phyloP scores from a whole-genome alignment of 2,888 invertebrate genomes.

The Nineta flava region DNA sequence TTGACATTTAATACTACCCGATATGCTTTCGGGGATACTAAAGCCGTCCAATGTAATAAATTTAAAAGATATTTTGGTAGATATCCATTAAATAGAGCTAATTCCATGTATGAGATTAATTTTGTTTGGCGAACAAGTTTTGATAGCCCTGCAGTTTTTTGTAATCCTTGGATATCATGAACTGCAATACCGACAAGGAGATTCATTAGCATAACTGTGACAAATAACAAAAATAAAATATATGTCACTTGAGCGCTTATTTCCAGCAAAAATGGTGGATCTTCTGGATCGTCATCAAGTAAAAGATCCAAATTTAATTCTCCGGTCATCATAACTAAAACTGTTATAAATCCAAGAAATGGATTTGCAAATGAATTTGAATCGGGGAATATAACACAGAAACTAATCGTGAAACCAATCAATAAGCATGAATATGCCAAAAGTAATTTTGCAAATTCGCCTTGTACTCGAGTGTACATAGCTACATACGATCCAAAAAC shows the following conservation, averaged over 20 bases:
- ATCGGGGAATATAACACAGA: conserved; percentile 74
- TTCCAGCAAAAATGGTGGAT: conserved; percentile 58
- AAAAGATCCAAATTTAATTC: conserved; percentile 64
- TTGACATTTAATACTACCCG: conserved; percentile 69
- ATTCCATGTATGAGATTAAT: conserved; percentile 71
- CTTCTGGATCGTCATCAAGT: conserved; percentile 58
- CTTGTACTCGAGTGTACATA: conserved; percentile 78
- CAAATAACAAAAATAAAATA: conserved; percentile 63
- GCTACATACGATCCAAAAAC: conserved; percentile 81
- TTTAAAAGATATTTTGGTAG: conserved; percentile 58
- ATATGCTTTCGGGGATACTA: conserved; percentile 68
- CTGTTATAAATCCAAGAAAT: conserved; percentile 69
- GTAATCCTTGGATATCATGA: conserved; percentile 71
- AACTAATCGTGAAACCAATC: conserved; percentile 75
- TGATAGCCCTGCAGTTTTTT: conserved; percentile 70
- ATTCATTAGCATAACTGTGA: conserved; percentile 76
- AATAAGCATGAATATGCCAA: conserved; percentile 72
- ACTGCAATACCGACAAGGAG: conserved; percentile 74
- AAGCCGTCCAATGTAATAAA: conserved; percentile 58
- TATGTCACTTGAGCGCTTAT: conserved; percentile 72
- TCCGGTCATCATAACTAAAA: conserved; percentile 80
- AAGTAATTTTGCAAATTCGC: conserved; percentile 72
- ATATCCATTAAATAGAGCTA: conserved; percentile 65
- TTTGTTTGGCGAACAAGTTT: conserved; percentile 74
- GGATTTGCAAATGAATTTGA: conserved; percentile 71